Percentiles rank a stretch among this genome's conserved stretches.
Conservation (phyloP, 2,888 invertebrate species). For the Trichogramma dendrolimi region DNA sequence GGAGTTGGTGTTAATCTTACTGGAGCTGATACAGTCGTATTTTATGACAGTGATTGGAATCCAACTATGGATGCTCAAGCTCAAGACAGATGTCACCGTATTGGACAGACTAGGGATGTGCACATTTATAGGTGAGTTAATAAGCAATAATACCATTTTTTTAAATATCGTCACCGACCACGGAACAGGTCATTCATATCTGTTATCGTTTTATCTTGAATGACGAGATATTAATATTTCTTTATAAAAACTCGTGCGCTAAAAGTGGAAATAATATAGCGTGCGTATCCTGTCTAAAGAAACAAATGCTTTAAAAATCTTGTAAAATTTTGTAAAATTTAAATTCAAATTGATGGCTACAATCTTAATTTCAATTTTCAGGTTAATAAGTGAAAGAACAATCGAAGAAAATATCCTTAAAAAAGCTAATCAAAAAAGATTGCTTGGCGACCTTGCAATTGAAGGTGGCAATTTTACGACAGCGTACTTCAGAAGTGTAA, state of each 20-base stretch:
- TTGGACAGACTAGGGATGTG: slow-evolving; percentile 98
- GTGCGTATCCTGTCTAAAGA: slow-evolving; percentile 49
- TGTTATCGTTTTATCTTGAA: slow-evolving; percentile 35
- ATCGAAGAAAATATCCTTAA: slow-evolving; percentile 99
- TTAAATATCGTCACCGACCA: slow-evolving; percentile 43
- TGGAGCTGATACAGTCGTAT: slow-evolving; percentile 98
- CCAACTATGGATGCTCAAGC: slow-evolving; percentile 99
- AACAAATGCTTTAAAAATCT: slow-evolving; percentile 32
- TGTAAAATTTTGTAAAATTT: not conserved
- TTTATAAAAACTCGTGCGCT: slow-evolving; percentile 48
- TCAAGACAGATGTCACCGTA: slow-evolving; percentile 94
- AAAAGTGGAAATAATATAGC: slow-evolving; percentile 37
- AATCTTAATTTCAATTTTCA: slow-evolving; percentile 42
- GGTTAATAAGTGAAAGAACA: slow-evolving; percentile 92
- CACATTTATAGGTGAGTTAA: slow-evolving; percentile 76
- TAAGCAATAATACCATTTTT: not conserved
- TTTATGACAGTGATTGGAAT: slow-evolving; percentile 99
- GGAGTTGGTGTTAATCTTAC: slow-evolving; percentile 98
- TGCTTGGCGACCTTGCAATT: slow-evolving; percentile 94
- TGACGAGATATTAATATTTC: slow-evolving; percentile 45
- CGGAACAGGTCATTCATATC: slow-evolving; percentile 31
- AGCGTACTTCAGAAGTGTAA: slow-evolving; percentile 84
- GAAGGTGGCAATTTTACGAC: slow-evolving; percentile 99
- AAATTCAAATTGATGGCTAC: too few relatives aligned
- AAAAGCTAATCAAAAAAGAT: slow-evolving; percentile 95